phyloP scores from a whole-genome alignment of 1,140 invertebrate genomes.

The Lysiphlebus fabarum region DNA sequence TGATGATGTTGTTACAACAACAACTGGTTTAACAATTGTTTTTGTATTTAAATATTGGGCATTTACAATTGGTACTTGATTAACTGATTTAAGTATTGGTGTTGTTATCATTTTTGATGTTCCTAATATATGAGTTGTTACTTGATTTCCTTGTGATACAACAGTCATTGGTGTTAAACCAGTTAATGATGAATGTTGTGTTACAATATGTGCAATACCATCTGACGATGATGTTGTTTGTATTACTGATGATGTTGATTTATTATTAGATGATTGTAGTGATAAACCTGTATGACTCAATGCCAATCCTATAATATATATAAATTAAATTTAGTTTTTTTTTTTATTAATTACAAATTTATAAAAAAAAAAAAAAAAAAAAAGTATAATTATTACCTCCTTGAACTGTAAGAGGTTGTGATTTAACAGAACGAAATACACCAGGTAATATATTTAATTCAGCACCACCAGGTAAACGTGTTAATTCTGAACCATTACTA shows the following conservation, averaged over 20 bases:
- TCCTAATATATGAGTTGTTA: slow-evolving; percentile 50
- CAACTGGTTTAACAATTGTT: slow-evolving; percentile 54
- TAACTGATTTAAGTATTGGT: slow-evolving; percentile 51
- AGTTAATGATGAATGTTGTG: slow-evolving; percentile 47
- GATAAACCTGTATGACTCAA: slow-evolving; percentile 51
- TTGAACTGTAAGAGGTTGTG: slow-evolving; percentile 43
- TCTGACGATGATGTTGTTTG: slow-evolving; percentile 48
- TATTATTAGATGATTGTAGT: slow-evolving; percentile 42
- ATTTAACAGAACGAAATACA: slow-evolving; percentile 44
- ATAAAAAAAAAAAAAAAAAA: no score
- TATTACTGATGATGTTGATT: slow-evolving; percentile 43
- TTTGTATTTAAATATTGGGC: slow-evolving; percentile 55
- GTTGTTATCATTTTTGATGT: slow-evolving; percentile 53
- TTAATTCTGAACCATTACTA: slow-evolving; percentile 47
- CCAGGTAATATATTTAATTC: slow-evolving; percentile 54
- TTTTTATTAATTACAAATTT: background rate
- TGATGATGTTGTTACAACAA: slow-evolving; percentile 49
- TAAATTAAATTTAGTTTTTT: background rate
- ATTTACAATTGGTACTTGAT: slow-evolving; percentile 52
- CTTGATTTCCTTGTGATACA: slow-evolving; percentile 54
- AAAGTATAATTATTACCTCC: slow-evolving; percentile 37
- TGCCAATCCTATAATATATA: slow-evolving; percentile 43
- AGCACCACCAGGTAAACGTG: slow-evolving; percentile 50
- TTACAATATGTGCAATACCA: slow-evolving; percentile 52
- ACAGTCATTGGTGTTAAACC: slow-evolving; percentile 54